Evolutionary conservation across 2,113 vertebrate genomes (phyloP).

Genomic region (Rana temporaria): DNA sequence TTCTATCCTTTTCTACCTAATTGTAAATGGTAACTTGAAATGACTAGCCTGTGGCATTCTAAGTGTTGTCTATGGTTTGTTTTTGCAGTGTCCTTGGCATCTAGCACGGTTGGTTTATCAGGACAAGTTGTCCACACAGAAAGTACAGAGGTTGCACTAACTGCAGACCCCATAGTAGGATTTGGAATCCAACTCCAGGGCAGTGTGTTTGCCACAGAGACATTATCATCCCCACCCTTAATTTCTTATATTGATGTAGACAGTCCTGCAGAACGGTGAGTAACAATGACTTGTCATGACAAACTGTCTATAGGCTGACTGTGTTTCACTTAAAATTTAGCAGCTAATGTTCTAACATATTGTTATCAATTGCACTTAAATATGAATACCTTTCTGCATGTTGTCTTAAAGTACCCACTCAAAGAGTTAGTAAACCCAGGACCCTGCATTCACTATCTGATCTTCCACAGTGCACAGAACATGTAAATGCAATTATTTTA

Average conservation of each 20-base stretch:
- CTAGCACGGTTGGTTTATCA: conserved; percentile 92
- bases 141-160: conserved; percentile 90
- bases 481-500: too few species aligned
- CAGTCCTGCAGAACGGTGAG: conserved; percentile 95
- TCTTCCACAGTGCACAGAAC: too few species aligned
- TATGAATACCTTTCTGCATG: too few species aligned
- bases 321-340: too few species aligned
- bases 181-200: conserved; percentile 98
- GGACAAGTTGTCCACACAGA: conserved; percentile 98
- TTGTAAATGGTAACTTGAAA: background rate
- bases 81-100: conserved; percentile 91
- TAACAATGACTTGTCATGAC: too few species aligned
- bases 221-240: conserved; percentile 94
- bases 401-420: too few species aligned
- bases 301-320: too few species aligned
- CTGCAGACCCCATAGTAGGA: conserved; percentile 90
- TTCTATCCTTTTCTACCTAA: too few species aligned
- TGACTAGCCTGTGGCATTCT: background rate
- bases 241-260: conserved; percentile 97
- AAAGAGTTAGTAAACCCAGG: too few species aligned
- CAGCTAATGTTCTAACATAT: too few species aligned
- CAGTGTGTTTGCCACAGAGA: conserved; percentile 95
- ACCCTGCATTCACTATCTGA: too few species aligned
- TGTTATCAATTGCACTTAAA: too few species aligned
- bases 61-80: conserved; percentile 44